These are phyloP conservation scores for Lithobates sylvaticus DNA, from an alignment of 2,797 vertebrate species.

Conservation along the genomic window DNA sequence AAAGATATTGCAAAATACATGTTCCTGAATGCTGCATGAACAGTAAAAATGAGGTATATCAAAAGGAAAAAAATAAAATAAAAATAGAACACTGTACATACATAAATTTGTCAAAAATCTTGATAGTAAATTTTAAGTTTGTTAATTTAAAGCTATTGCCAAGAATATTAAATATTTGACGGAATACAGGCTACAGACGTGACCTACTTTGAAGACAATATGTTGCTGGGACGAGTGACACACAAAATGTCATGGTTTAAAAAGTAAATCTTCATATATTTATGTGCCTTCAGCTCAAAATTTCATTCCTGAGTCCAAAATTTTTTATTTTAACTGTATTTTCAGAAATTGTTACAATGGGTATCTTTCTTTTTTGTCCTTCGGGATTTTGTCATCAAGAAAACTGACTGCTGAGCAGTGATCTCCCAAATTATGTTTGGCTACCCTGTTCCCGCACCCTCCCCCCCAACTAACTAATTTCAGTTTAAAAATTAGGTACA, in stretches of 20 bases:
- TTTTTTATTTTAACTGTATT: conserved; percentile 64
- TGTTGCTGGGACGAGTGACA: not conserved
- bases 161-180: conserved; percentile 40
- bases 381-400: conserved; percentile 91
- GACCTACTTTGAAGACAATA: conserved; percentile 43
- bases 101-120: conserved; percentile 76
- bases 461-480: conserved; percentile 76
- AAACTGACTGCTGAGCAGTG: conserved; percentile 91
- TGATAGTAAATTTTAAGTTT: conserved; percentile 48
- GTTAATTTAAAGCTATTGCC: conserved; percentile 62
- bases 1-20: conserved; percentile 61
- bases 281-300: conserved; percentile 36
- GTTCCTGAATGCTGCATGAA: conserved; percentile 71
- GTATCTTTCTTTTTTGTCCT: conserved; percentile 81
- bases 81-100: conserved; percentile 74
- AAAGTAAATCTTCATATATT: conserved; percentile 16
- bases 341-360: conserved; percentile 87
- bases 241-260: conserved; percentile 11
- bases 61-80: conserved; percentile 73
- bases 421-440: conserved; percentile 71
- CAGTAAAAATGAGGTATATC: conserved; percentile 83
- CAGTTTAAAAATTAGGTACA: conserved; percentile 89
- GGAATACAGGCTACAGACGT: conserved; percentile 28
- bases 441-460: conserved; percentile 48
- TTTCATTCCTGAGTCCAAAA: conserved; percentile 49